phyloP scores from a whole-genome alignment of 2,113 vertebrate species.

The Anoplopoma fimbria region DNA sequence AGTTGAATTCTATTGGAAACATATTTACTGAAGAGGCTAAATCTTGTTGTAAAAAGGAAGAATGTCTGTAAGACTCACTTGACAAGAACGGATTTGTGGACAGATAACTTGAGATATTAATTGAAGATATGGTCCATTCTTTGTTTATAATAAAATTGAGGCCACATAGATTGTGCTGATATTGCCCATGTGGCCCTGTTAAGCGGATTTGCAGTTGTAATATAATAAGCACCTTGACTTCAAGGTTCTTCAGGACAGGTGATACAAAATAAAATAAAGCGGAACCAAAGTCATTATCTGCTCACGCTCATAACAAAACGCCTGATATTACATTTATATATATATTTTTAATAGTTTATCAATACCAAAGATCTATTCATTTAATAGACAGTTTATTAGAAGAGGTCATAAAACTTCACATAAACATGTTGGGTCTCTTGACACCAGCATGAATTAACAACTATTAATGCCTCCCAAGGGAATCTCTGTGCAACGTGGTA shows the following conservation, averaged over 20 bases:
- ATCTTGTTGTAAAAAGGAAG: too few relatives aligned
- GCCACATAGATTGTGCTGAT: too few relatives aligned
- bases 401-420: slow-evolving; percentile 51
- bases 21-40: too few relatives aligned
- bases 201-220: not conserved
- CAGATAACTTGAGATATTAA: too few relatives aligned
- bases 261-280: slow-evolving; percentile 47
- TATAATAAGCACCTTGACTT: not conserved
- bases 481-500: too few relatives aligned
- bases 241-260: not conserved
- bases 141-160: too few relatives aligned
- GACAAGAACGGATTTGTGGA: too few relatives aligned
- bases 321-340: slow-evolving; percentile 1
- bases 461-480: slow-evolving; percentile 46
- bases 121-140: too few relatives aligned
- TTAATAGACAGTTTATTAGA: slow-evolving; percentile 52
- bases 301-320: slow-evolving; percentile 25
- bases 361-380: slow-evolving; percentile 50
- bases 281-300: slow-evolving; percentile 2
- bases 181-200: not conserved
- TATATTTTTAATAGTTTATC: slow-evolving; percentile 25
- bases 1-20: not conserved
- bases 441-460: slow-evolving; percentile 60
- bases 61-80: too few relatives aligned
- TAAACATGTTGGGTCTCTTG: slow-evolving; percentile 47